These are phyloP conservation scores for Myotis brandtii DNA, from an alignment of 2,113 vertebrate species.

Conservation along the genomic window DNA sequence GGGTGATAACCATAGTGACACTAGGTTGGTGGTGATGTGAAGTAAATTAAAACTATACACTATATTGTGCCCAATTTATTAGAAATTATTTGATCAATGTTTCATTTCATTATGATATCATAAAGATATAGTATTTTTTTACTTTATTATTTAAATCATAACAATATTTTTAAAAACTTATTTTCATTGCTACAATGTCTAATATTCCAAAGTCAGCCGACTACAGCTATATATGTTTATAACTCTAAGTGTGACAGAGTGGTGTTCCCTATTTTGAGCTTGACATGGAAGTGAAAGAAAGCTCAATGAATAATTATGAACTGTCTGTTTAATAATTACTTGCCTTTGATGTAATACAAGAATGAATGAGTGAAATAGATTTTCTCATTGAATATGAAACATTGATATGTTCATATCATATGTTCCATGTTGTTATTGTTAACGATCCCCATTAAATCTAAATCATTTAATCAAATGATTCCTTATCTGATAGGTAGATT, in stretches of 20 bases:
- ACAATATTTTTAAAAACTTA: slow-evolving; percentile 89
- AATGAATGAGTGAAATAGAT: slow-evolving; percentile 80
- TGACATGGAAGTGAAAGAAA: slow-evolving; percentile 80
- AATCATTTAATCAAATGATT: slow-evolving; percentile 82
- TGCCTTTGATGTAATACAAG: slow-evolving; percentile 80
- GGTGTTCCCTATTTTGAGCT: slow-evolving; percentile 75
- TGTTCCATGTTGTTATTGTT: slow-evolving; percentile 78
- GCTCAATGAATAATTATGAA: slow-evolving; percentile 75
- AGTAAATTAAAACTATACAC: slow-evolving; percentile 81
- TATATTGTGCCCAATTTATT: slow-evolving; percentile 84
- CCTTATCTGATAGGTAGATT: slow-evolving; percentile 86
- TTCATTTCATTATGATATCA: slow-evolving; percentile 87
- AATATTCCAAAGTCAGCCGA: slow-evolving; percentile 84
- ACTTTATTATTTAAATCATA: slow-evolving; percentile 89
- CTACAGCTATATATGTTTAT: slow-evolving; percentile 84
- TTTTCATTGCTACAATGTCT: slow-evolving; percentile 85
- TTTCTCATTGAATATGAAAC: slow-evolving; percentile 84
- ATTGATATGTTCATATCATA: slow-evolving; percentile 80
- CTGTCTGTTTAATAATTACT: slow-evolving; percentile 76
- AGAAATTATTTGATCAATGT: slow-evolving; percentile 86
- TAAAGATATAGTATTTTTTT: slow-evolving; percentile 91
- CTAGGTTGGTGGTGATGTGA: slow-evolving; percentile 58
- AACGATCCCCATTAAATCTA: slow-evolving; percentile 79
- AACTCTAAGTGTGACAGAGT: slow-evolving; percentile 82
- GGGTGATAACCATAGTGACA: slow-evolving; percentile 72